Evolutionary conservation across 2,797 vertebrate species (phyloP), one percentile per base, ranked within the genome.

Genomic region (Potorous gilbertii): DNA sequence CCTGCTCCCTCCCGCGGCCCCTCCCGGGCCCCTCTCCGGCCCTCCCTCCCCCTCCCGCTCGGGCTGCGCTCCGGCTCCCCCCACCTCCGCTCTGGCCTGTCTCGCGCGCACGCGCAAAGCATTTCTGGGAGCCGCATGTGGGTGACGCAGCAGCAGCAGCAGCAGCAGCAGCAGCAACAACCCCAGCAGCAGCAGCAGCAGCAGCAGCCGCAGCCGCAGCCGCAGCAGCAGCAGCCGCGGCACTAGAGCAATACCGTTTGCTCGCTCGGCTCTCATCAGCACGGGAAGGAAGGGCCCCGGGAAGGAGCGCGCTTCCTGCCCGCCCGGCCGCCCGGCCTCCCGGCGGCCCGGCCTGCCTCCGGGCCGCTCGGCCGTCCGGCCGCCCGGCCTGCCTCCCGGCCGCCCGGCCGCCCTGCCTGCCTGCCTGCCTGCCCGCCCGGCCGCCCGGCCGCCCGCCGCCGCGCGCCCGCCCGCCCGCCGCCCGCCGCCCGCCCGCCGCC

Each of bases 61-160:
- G 24, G 74, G 21, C 74, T 46, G 40, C 0, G 74, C 74, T 87
- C 74, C 40, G 40, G 74, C 74, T 87, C 74, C 74, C 74, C 74
- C 74, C 74, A 87, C 74, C 74, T 87, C 74, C 74, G 74, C 74
- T 40, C 66, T 87, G 21, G 74, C 40, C 74, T 46, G 8, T 87
- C 66, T 81, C 18, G 66, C n/a, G 50, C 31, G 62, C 93, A 92
- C 57, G 95, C 91, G 98, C 98, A 98, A 98, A 99, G 98, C 98
- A 99, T 98, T 99, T 98, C 99, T 99, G 99, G 99, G 98, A 99
- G 98, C 98, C 98, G 98, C 98, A 99, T 99, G 98, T 98, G 98
- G 98, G 98, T 98, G 98, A 98, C 98, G 98, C 98, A 98, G 98
- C 98, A 99, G 98, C 98, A 99, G 98, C 98, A 98, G 74, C 66